Conservation (phyloP, 2,113 vertebrate genomes). For the Herpetotheres cachinnans region DNA sequence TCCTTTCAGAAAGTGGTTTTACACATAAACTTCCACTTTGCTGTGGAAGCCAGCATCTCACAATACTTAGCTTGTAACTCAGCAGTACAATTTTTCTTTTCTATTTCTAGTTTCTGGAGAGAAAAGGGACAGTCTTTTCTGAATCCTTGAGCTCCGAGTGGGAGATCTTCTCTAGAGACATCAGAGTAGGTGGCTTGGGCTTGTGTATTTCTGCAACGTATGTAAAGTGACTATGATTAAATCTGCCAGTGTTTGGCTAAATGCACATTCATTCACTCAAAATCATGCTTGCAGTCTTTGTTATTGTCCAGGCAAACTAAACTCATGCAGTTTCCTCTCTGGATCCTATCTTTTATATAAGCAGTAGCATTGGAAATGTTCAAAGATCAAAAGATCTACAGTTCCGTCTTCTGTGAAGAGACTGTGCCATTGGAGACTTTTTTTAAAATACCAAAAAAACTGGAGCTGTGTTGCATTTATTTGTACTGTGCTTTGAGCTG, state of each 20-base stretch:
- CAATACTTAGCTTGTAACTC: background rate
- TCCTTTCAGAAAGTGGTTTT: background rate
- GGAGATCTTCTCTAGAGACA: conserved; percentile 56
- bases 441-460: background rate
- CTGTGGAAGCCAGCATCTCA: background rate
- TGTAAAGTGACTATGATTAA: conserved; percentile 35
- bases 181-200: conserved; percentile 57
- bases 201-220: conserved; percentile 32
- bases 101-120: conserved; percentile 40
- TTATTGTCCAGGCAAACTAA: background rate
- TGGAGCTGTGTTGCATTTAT: background rate
- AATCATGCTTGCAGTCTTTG: background rate
- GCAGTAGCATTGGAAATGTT: background rate
- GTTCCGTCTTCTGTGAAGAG: background rate
- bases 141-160: conserved; percentile 50
- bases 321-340: background rate
- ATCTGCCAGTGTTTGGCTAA: conserved; percentile 15
- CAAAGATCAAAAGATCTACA: background rate
- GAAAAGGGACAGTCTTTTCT: conserved; percentile 47
- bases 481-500: background rate
- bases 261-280: conserved; percentile 5
- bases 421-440: background rate
- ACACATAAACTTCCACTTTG: background rate
- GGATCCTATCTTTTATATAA: background rate
- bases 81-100: conserved; percentile 5